A percentile compares a stretch with the other conserved stretches of the same genome.
phyloP scores from a whole-genome alignment of 2,797 vertebrate species.

The Channa striata region DNA sequence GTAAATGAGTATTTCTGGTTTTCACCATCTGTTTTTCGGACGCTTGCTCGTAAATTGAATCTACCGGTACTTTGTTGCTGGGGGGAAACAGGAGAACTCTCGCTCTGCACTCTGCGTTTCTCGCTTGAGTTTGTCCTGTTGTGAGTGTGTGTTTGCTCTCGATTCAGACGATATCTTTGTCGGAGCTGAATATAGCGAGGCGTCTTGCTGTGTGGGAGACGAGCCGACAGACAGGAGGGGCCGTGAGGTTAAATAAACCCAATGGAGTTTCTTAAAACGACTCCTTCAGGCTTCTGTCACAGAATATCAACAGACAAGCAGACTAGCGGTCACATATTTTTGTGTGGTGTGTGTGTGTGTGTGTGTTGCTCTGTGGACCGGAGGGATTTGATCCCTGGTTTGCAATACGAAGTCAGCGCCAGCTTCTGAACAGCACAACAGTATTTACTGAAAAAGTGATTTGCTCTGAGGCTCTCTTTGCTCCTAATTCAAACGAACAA shows the following conservation, averaged over 20 bases:
- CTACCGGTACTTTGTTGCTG: background rate
- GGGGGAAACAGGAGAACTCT: background rate
- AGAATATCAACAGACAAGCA: slow-evolving; percentile 28
- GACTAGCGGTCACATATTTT: slow-evolving; percentile 15
- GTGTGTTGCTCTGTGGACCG: background rate
- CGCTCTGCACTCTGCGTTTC: background rate
- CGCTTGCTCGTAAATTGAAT: background rate
- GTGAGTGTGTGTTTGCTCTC: background rate
- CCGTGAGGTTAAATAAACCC: slow-evolving; percentile 62
- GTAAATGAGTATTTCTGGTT: too few species aligned
- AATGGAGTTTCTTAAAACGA: slow-evolving; percentile 53
- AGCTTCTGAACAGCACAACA: background rate
- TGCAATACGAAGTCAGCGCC: slow-evolving; percentile 1
- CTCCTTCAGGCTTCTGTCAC: slow-evolving; percentile 27
- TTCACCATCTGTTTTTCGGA: too few species aligned
- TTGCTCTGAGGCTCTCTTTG: too few species aligned
- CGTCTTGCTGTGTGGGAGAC: slow-evolving; percentile 15
- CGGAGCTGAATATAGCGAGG: slow-evolving; percentile 47
- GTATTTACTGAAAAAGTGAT: background rate
- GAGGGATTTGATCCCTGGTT: slow-evolving; percentile 5
- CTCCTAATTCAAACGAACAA: too few species aligned
- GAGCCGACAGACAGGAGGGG: slow-evolving; percentile 35
- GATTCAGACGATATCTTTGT: slow-evolving; percentile 1
- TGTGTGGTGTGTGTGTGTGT: slow-evolving; percentile 1
- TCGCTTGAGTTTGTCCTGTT: background rate